phyloP scores from a whole-genome alignment of 2,797 vertebrate genomes.

The Tragelaphus eurycerus region DNA sequence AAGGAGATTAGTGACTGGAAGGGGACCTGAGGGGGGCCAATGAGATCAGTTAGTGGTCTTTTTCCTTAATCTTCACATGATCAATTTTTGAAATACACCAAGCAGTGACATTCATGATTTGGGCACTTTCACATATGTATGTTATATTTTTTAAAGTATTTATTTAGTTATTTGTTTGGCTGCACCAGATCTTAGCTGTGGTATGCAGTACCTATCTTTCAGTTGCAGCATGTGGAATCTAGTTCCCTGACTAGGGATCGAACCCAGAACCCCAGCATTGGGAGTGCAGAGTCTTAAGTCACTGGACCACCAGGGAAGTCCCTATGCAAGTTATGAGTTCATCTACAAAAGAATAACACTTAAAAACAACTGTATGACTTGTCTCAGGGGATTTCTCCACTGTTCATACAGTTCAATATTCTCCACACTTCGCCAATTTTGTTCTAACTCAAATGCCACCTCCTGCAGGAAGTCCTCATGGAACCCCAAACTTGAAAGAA shows the following conservation, averaged over 20 bases:
- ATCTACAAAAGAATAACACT: not conserved
- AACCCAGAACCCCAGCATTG: not conserved
- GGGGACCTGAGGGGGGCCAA: no score
- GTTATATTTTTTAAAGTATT: not conserved
- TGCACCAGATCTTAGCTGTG: not conserved
- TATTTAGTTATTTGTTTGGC: not conserved
- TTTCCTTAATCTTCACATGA: not conserved
- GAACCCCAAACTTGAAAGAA: not conserved
- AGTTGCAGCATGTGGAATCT: not conserved
- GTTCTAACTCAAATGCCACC: not conserved
- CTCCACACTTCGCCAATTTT: not conserved
- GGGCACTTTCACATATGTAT: not conserved
- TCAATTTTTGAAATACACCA: not conserved
- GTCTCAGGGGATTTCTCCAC: not conserved
- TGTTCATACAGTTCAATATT: not conserved
- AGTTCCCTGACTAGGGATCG: not conserved
- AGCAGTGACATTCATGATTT: not conserved
- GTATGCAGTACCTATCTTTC: not conserved
- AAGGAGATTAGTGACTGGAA: not conserved
- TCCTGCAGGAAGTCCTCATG: not conserved
- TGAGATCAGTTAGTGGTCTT: not conserved
- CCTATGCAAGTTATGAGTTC: not conserved
- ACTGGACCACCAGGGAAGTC: not conserved
- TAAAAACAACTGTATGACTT: not conserved
- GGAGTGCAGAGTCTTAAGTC: not conserved